These are phyloP conservation scores for Hassar affinis DNA, from an alignment of 2,113 vertebrate genomes.

Conservation along the genomic window DNA sequence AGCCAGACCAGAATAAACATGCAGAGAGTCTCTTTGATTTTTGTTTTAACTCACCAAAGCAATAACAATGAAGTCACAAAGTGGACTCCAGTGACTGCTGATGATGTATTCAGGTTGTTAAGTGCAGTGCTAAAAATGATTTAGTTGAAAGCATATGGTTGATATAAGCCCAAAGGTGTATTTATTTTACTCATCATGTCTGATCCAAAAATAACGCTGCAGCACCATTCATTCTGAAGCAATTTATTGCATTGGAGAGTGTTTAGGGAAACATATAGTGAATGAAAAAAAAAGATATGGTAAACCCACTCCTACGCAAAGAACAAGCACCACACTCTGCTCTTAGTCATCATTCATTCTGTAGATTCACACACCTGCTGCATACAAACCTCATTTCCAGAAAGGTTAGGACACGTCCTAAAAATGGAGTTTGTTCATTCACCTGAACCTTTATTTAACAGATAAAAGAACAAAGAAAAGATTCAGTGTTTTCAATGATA, in stretches of 20 bases:
- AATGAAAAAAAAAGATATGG: constrained; percentile 26
- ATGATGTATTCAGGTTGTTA: constrained; percentile 43
- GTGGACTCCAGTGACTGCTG: constrained; percentile 48
- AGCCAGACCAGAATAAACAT: constrained; percentile 30
- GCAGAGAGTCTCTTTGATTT: constrained; percentile 48
- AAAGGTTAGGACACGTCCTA: too few species aligned
- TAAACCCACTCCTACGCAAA: constrained; percentile 29
- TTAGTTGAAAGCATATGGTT: constrained; percentile 36
- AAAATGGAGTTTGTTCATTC: too few species aligned
- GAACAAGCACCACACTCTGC: background rate
- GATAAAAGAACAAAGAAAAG: too few species aligned
- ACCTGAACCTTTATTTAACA: too few species aligned
- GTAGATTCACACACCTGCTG: constrained; percentile 28
- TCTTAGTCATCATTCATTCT: constrained; percentile 13
- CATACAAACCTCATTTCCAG: too few species aligned
- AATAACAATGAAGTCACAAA: constrained; percentile 51
- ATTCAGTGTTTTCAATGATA: too few species aligned
- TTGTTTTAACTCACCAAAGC: constrained; percentile 56
- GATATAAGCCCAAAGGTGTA: constrained; percentile 44
- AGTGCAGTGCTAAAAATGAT: constrained; percentile 34
- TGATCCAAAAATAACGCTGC: constrained; percentile 61
- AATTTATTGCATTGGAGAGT: background rate
- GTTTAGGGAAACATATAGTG: constrained; percentile 26
- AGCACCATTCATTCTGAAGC: constrained; percentile 44
- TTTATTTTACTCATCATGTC: constrained; percentile 56